Conservation (phyloP, 2,797 vertebrate species). For the Enteromius thamalakanensis region DNA sequence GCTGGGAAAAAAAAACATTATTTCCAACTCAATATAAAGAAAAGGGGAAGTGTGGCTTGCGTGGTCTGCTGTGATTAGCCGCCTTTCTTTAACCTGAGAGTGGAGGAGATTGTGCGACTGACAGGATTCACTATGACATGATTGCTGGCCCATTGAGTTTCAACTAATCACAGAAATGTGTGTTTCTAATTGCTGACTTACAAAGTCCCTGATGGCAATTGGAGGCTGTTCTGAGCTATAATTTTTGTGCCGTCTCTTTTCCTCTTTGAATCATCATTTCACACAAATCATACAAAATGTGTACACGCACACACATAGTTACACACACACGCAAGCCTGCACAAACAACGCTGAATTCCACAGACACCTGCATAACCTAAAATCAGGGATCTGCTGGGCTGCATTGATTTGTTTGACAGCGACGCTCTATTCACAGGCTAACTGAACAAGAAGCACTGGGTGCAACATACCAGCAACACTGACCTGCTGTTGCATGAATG, state of each 20-base stretch:
- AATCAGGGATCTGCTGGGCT: neutral
- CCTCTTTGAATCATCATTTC: constrained; percentile 27
- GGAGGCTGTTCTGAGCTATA: constrained; percentile 49
- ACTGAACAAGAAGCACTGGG: neutral
- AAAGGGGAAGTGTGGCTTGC: constrained; percentile 1
- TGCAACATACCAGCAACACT: neutral
- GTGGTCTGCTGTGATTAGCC: constrained; percentile 32
- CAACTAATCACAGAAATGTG: constrained; percentile 56
- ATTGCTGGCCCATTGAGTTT: constrained; percentile 56
- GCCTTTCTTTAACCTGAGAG: constrained; percentile 45
- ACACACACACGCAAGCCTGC: neutral
- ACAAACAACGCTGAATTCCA: neutral
- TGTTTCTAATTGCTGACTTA: constrained; percentile 62
- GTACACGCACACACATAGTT: neutral
- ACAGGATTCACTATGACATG: constrained; percentile 61
- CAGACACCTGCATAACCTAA: constrained; percentile 23
- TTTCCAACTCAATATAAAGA: constrained; percentile 27
- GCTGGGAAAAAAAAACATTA: neutral
- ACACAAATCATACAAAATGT: neutral
- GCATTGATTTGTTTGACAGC: constrained; percentile 16
- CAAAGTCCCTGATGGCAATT: constrained; percentile 56
- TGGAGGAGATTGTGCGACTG: constrained; percentile 43
- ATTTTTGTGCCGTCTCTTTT: constrained; percentile 40
- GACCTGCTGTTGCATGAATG: neutral
- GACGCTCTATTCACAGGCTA: neutral